Percentiles rank a stretch among this genome's conserved stretches.
Conservation (phyloP, 2,888 invertebrate genomes). For the Belgica antarctica region DNA sequence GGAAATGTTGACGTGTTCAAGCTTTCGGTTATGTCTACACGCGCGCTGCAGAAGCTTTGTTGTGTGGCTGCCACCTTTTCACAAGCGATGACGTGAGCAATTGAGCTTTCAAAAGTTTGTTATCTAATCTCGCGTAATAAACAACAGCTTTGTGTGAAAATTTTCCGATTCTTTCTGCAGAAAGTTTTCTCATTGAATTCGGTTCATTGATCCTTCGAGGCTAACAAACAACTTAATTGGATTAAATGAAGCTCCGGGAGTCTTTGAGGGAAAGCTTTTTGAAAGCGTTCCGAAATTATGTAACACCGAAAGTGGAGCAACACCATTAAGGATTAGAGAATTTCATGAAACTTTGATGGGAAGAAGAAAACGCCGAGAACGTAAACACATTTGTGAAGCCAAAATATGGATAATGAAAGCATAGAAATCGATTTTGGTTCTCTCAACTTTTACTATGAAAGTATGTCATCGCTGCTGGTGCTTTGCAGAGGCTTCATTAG, state of each 20-base stretch:
- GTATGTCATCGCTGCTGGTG: conserved; percentile 25
- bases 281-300: too few relatives aligned
- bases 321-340: background rate
- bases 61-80: conserved; percentile 1
- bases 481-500: conserved; percentile 42
- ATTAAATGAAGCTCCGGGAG: too few relatives aligned
- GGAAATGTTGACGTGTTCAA: background rate
- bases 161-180: too few relatives aligned
- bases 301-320: conserved; percentile 15
- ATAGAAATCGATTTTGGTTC: conserved; percentile 22
- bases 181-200: too few relatives aligned
- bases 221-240: too few relatives aligned
- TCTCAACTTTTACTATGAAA: conserved; percentile 9
- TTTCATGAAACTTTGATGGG: background rate
- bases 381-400: background rate
- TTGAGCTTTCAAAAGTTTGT: conserved; percentile 9
- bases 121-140: conserved; percentile 29
- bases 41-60: conserved; percentile 5
- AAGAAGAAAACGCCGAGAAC: too few relatives aligned
- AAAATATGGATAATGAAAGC: conserved; percentile 9
- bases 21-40: conserved; percentile 2
- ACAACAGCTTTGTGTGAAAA: too few relatives aligned
- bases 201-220: too few relatives aligned
- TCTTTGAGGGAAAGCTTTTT: too few relatives aligned
- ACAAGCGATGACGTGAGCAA: background rate